Evolutionary conservation across 2,113 vertebrate species (phyloP).

Genomic region (Taxidea taxus): DNA sequence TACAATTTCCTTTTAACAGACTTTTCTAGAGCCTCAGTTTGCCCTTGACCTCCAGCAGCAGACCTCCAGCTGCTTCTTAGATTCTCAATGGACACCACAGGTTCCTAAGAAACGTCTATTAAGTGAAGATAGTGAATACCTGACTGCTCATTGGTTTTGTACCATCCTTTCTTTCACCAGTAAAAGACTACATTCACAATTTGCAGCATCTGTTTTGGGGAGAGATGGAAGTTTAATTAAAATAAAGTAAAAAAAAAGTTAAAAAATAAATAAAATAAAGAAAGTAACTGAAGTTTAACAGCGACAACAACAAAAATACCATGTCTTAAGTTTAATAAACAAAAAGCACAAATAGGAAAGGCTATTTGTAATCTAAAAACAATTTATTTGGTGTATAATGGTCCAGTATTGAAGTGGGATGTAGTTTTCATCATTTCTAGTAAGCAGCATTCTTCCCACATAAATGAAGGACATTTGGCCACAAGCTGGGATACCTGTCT

Average conservation of each 20-base stretch:
- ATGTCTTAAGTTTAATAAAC: not conserved
- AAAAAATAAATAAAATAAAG: not conserved
- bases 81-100: not conserved
- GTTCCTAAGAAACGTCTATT: not conserved
- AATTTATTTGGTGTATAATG: not conserved
- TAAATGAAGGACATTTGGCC: not conserved
- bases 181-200: not conserved
- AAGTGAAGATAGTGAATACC: not conserved
- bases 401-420: not conserved
- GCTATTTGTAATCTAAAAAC: not conserved
- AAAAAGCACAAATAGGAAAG: not conserved
- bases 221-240: not conserved
- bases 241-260: not conserved
- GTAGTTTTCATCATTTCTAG: not conserved
- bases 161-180: not conserved
- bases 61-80: not conserved
- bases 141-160: not conserved
- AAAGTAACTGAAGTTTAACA: not conserved
- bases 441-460: not conserved
- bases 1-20: not conserved
- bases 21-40: not conserved
- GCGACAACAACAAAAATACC: not conserved
- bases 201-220: not conserved
- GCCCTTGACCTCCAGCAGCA: no score
- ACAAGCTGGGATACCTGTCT: not conserved